Evolutionary conservation across 2,797 vertebrate species (phyloP), one percentile per base, ranked within the genome.

Genomic region (Ambastaia sidthimunki): DNA sequence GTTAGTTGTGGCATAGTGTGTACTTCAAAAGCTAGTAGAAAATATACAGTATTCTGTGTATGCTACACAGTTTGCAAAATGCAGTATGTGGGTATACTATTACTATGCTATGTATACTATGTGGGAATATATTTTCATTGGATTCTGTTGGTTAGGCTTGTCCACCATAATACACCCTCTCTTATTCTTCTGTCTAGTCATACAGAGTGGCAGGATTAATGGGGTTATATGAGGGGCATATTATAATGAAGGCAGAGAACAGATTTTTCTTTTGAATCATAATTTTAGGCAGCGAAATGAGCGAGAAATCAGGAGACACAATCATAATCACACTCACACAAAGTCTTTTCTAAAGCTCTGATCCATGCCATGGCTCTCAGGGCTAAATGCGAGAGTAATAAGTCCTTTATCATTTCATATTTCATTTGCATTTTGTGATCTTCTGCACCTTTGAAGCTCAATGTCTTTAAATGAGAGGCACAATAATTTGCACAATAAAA

Each of bases 351-450:
- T 37, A 55, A 44, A 75, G 59, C 80, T 72, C 67, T 50, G 50
- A 76, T 71, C 59, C 71, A 31, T 18, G 48, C 25, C 7, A 7
- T 41, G 54, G 52, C 62, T 69, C 74, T 69, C 54, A 54, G 12
- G 54, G 55, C 63, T 76, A 82, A 82, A 82, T 82, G 75, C 54
- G 68, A 80, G 54, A 60, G 23, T 72, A 37, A 60, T 83, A 72
- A 80, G 50, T 21, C 11, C 4, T 48, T 72, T 52, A 80, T 71
- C 28, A 71, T 9, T 34, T 76, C 6, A 75, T 60, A 76, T 76
- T 71, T 76, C 28, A 65, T 70, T 59, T 25, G 2, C 1, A 7
- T 71, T 44, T 48, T 71, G 18, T 50, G 63, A 59, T 75, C 41
- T 65, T 60, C 11, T 19, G 18, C 7, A 54, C 50, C 50, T 76